Evolutionary conservation across 1,140 invertebrate genomes (phyloP).

Genomic region (Solen grandis): DNA sequence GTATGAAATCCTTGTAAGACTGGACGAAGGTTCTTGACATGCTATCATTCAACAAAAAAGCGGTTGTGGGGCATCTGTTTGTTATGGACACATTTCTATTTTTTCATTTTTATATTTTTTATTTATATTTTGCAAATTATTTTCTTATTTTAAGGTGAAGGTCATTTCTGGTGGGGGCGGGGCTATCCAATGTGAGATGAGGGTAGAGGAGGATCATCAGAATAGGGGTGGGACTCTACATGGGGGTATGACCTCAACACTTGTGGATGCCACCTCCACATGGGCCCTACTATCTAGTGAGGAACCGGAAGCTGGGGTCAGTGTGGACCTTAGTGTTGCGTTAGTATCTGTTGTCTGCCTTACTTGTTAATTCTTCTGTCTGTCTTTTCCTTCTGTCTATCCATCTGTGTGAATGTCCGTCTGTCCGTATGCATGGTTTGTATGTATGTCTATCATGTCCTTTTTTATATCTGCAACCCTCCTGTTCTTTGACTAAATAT

Average conservation of each 20-base stretch:
- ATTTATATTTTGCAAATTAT: neutral
- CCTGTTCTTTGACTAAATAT: no score
- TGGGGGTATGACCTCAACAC: slow-evolving; percentile 90
- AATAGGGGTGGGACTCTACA: slow-evolving; percentile 90
- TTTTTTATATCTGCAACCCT: no score
- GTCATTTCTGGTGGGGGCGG: slow-evolving; percentile 70
- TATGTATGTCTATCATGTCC: no score
- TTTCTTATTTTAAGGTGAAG: slow-evolving; percentile 61
- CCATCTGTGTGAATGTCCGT: no score
- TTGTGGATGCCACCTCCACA: slow-evolving; percentile 92
- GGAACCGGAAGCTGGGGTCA: slow-evolving; percentile 85
- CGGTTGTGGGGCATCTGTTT: neutral
- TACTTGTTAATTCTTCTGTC: neutral
- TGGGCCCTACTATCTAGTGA: slow-evolving; percentile 87
- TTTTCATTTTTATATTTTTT: neutral
- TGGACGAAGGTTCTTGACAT: no score
- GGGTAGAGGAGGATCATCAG: slow-evolving; percentile 88
- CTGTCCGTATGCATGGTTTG: no score
- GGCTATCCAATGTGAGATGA: slow-evolving; percentile 84
- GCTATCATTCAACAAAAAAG: no score
- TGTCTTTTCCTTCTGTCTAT: no score
- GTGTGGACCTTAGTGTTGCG: slow-evolving; percentile 88
- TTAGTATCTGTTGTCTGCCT: no score
- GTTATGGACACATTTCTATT: no score
- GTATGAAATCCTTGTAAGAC: no score